Conservation (phyloP, 2,888 invertebrate species). For the Drosophila paranaensis region DNA sequence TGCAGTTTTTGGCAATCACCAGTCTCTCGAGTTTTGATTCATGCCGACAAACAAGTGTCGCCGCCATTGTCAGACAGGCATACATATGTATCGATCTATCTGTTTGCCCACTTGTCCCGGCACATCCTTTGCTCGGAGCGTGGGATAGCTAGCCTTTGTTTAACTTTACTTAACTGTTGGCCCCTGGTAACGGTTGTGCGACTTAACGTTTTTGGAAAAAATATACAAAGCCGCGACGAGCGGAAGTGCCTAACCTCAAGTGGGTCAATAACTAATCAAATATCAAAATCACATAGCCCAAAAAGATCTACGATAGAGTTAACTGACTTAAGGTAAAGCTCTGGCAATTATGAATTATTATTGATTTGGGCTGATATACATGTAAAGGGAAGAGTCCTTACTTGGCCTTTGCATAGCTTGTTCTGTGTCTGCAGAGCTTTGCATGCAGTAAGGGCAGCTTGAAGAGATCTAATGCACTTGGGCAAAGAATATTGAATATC, state of each 20-base stretch:
- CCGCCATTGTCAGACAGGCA: conserved; percentile 27
- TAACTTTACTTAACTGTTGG: conserved; percentile 64
- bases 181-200: conserved; percentile 35
- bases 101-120: conserved; percentile 35
- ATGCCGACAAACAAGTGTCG: conserved; percentile 44
- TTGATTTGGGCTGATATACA: background rate
- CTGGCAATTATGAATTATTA: background rate
- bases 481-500: too few species aligned
- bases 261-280: conserved; percentile 21
- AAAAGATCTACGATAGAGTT: background rate
- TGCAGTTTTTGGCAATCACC: background rate
- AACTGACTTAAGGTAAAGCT: background rate
- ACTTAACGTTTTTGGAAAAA: conserved; percentile 18
- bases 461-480: background rate
- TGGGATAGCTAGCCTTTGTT: conserved; percentile 60
- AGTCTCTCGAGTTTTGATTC: conserved; percentile 31
- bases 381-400: background rate
- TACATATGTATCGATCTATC: background rate
- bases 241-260: conserved; percentile 48
- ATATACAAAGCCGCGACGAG: conserved; percentile 51
- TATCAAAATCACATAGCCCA: background rate
- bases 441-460: background rate
- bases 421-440: background rate
- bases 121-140: conserved; percentile 44
- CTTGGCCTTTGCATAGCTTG: background rate